Evolutionary conservation across 2,797 vertebrate genomes (phyloP).

Genomic region (Lagodon rhomboides): DNA sequence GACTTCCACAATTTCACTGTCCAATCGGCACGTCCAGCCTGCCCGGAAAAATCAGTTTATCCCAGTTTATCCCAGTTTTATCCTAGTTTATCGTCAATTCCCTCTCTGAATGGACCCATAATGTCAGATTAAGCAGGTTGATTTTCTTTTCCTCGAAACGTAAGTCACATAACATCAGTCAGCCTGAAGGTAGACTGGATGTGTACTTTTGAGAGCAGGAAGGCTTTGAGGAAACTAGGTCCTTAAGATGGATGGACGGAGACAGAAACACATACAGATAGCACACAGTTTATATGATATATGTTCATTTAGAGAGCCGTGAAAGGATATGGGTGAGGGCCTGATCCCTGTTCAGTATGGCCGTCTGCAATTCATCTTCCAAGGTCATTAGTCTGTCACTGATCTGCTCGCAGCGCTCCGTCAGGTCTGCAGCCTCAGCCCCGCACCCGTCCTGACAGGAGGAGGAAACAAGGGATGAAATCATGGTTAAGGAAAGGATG

Average conservation of each 20-base stretch:
- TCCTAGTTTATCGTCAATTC: constrained; percentile 61
- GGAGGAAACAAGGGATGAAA: constrained; percentile 22
- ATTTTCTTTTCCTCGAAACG: constrained; percentile 40
- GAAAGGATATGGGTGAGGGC: constrained; percentile 93
- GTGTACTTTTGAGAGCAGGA: constrained; percentile 39
- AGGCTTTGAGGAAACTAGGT: constrained; percentile 47
- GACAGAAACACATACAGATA: constrained; percentile 32
- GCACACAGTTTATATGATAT: constrained; percentile 18
- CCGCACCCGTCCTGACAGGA: constrained; percentile 73
- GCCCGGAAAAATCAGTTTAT: constrained; percentile 68
- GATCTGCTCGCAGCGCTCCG: constrained; percentile 90
- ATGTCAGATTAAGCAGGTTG: constrained; percentile 67
- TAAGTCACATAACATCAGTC: constrained; percentile 52
- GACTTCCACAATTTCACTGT: constrained; percentile 75
- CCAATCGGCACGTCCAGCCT: constrained; percentile 47
- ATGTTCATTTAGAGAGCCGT: constrained; percentile 27
- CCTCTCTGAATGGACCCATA: constrained; percentile 54
- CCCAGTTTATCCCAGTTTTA: constrained; percentile 49
- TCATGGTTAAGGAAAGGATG: background rate
- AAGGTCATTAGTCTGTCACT: constrained; percentile 87
- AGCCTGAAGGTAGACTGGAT: constrained; percentile 43
- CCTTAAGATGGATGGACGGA: constrained; percentile 45
- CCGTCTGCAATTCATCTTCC: constrained; percentile 90
- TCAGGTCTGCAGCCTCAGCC: constrained; percentile 78
- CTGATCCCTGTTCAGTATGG: constrained; percentile 85